Conservation (phyloP, 1,140 invertebrate species). For the Dysdera silvatica region DNA sequence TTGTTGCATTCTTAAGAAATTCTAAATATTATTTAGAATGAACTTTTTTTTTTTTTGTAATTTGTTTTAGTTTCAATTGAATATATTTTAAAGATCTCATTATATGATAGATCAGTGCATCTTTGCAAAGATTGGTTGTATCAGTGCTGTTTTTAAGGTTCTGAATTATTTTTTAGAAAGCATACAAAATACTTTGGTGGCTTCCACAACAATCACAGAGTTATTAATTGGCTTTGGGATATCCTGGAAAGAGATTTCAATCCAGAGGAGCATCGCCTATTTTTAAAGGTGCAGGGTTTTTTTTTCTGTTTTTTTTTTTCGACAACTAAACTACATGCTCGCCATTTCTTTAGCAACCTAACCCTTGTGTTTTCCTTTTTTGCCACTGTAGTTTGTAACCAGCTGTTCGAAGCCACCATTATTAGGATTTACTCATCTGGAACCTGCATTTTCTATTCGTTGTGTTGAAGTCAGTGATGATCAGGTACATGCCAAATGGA, state of each 20-base stretch:
- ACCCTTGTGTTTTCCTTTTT: too few species aligned
- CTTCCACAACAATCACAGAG: constrained; percentile 95
- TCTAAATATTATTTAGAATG: background rate
- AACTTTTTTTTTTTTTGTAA: background rate
- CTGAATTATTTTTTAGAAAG: constrained; percentile 50
- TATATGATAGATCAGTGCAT: too few species aligned
- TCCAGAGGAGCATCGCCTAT: constrained; percentile 80
- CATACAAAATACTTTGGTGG: constrained; percentile 99
- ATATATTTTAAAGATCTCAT: too few species aligned
- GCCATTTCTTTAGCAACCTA: background rate
- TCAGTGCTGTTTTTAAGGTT: constrained; percentile 6
- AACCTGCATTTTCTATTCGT: constrained; percentile 97
- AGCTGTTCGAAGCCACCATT: constrained; percentile 97
- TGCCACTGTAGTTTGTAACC: constrained; percentile 99
- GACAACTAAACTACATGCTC: background rate
- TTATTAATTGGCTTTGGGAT: constrained; percentile 98
- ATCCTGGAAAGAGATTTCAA: constrained; percentile 92
- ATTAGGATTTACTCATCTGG: constrained; percentile 91
- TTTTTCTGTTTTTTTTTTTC: background rate
- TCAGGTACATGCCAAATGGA: too few species aligned
- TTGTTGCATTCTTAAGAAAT: too few species aligned
- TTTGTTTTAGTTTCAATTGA: too few species aligned
- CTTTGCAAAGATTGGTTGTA: background rate
- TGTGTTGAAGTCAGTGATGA: constrained; percentile 98
- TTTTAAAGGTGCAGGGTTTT: constrained; percentile 67